phyloP scores from a whole-genome alignment of 2,797 vertebrate species.

The Smutsia gigantea region DNA sequence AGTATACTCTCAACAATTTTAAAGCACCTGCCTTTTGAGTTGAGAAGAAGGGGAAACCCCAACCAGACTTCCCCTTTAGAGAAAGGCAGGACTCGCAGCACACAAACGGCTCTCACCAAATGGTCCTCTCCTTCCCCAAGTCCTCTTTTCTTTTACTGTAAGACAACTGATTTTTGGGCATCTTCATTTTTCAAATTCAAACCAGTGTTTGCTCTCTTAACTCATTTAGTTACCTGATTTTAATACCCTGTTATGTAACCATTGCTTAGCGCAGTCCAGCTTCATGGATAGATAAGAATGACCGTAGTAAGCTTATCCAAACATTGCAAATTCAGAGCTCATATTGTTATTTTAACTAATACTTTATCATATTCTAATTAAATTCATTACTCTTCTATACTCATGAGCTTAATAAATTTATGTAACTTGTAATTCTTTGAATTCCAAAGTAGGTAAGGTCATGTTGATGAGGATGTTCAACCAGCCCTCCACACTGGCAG shows the following conservation, averaged over 20 bases:
- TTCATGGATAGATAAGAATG: neutral
- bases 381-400: neutral
- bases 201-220: neutral
- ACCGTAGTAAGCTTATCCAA: neutral
- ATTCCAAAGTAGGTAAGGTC: neutral
- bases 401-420: neutral
- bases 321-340: neutral
- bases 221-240: neutral
- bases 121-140: neutral
- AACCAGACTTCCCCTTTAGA: neutral
- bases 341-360: neutral
- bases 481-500: neutral
- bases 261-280: neutral
- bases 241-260: neutral
- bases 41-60: neutral
- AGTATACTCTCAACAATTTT: neutral
- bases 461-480: neutral
- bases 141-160: neutral
- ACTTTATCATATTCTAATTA: neutral
- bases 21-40: neutral
- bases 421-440: neutral
- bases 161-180: neutral
- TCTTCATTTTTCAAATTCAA: slow-evolving; percentile 33
- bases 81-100: neutral
- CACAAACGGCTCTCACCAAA: neutral